Conservation (phyloP, 2,888 invertebrate species). For the Druceiella hillmani region DNA sequence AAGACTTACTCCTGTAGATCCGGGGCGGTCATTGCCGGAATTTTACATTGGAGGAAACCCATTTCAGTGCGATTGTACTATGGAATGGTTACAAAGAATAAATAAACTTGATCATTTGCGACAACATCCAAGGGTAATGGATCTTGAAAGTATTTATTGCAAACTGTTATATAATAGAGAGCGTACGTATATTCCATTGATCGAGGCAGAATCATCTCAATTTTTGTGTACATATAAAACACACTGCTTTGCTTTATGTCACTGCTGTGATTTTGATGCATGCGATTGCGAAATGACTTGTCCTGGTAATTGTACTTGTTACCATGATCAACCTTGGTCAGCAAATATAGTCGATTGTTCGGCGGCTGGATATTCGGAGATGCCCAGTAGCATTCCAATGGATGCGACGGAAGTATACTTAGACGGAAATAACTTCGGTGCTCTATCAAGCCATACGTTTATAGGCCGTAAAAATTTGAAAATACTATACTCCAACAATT, state of each 20-base stretch:
- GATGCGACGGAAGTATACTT: slow-evolving; percentile 93
- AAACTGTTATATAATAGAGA: slow-evolving; percentile 80
- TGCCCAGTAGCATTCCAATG: slow-evolving; percentile 89
- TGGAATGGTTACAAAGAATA: slow-evolving; percentile 92
- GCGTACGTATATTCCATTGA: slow-evolving; percentile 76
- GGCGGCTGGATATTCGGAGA: slow-evolving; percentile 69
- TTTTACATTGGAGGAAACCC: slow-evolving; percentile 94
- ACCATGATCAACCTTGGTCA: slow-evolving; percentile 90
- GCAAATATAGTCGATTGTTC: slow-evolving; percentile 92
- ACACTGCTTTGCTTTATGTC: slow-evolving; percentile 91
- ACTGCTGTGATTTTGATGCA: slow-evolving; percentile 94
- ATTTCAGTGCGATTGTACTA: slow-evolving; percentile 90
- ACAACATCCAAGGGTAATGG: slow-evolving; percentile 88
- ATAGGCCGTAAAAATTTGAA: slow-evolving; percentile 87
- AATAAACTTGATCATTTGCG: slow-evolving; percentile 77
- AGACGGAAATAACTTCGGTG: slow-evolving; percentile 86
- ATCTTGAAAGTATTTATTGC: slow-evolving; percentile 85
- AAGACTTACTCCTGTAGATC: slow-evolving; percentile 73
- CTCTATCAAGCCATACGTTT: slow-evolving; percentile 83
- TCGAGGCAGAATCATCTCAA: slow-evolving; percentile 82
- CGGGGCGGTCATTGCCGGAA: slow-evolving; percentile 72
- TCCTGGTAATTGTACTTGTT: slow-evolving; percentile 89
- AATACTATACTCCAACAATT: slow-evolving; percentile 83
- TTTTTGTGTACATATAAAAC: slow-evolving; percentile 90
- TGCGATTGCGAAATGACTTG: slow-evolving; percentile 98